Evolutionary conservation across 1,140 invertebrate species (phyloP).

Genomic region (Drosophila oshimai): DNA sequence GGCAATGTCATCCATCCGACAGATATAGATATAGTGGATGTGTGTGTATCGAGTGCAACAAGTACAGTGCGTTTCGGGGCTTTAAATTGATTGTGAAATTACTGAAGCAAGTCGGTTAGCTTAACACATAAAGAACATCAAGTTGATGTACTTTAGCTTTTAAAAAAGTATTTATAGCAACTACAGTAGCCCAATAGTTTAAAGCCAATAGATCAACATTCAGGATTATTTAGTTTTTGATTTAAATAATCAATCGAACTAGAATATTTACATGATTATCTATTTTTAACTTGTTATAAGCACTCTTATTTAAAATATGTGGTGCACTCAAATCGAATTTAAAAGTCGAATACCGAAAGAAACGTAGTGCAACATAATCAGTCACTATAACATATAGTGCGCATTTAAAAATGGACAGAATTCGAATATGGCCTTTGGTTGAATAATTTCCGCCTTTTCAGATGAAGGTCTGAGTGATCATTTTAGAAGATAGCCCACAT

Average conservation of each 20-base stretch:
- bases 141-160: too few relatives aligned
- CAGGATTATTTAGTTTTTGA: too few relatives aligned
- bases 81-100: neutral
- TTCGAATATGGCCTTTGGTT: neutral
- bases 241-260: too few relatives aligned
- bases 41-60: neutral
- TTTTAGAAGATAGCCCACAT: neutral
- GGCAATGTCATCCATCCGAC: constrained; percentile 54
- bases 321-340: too few relatives aligned
- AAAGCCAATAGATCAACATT: too few relatives aligned
- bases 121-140: too few relatives aligned
- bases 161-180: too few relatives aligned
- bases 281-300: too few relatives aligned
- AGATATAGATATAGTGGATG: constrained; percentile 11
- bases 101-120: too few relatives aligned
- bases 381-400: neutral
- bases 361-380: neutral
- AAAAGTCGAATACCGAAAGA: too few relatives aligned
- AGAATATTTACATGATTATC: too few relatives aligned
- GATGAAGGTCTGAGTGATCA: neutral
- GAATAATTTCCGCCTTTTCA: neutral
- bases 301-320: neutral
- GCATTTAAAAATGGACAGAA: constrained; percentile 5
- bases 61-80: neutral
- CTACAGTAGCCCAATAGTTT: too few relatives aligned